Base-by-base conservation (phyloP, 2,797 vertebrate genomes). In the Hylomyscus alleni region DNA sequence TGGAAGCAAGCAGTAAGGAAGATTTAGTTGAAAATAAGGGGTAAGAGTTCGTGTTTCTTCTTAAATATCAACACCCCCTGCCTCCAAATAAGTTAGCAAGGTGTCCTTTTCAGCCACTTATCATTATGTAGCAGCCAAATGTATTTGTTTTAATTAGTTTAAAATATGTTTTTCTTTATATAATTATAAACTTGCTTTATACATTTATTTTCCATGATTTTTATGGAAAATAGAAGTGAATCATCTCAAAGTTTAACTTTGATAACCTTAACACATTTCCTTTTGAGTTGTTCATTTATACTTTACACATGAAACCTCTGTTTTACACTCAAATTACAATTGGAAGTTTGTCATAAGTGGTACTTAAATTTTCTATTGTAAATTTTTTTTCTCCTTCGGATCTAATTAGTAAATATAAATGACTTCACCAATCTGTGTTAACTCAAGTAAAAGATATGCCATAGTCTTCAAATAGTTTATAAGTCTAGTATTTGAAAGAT, bases 1-100 rank as follows among this genome's bases (percentile, higher is more conserved):
- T 95, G 26, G 58, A 87, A 93, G 69, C 19, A 91, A 91, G 54
- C 34, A 26, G 10, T 89, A 95, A 80, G 31, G 90, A 95, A 76
- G 20, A 90, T 24, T 77, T 92, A 93, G 92, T 89, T 87, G 78
- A 95, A 97, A 95, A 92, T 87, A 67, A 78, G 17, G 69, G 26
- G 75, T 78, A 80, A 72, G 22, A 76, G 15, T 91, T 93, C 52
- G 60, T 14, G 47, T 69, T 96, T 94, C 44, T 96, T 73, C 37
- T 54, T 26, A 67, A 80, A 37, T 37, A 69, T 89, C 60, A 10
- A 69, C 4, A 93, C 4, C 11, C 26, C 22, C 9, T 14, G 1
- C 40, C 4, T 3, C 37, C 83, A 95, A 87, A 34, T 72, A 94
- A 87, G 77, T 40, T 34, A 76, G 8, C 34, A 86, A 87, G 0